phyloP scores from a whole-genome alignment of 2,888 invertebrate genomes.

The Embidobia sp. region DNA sequence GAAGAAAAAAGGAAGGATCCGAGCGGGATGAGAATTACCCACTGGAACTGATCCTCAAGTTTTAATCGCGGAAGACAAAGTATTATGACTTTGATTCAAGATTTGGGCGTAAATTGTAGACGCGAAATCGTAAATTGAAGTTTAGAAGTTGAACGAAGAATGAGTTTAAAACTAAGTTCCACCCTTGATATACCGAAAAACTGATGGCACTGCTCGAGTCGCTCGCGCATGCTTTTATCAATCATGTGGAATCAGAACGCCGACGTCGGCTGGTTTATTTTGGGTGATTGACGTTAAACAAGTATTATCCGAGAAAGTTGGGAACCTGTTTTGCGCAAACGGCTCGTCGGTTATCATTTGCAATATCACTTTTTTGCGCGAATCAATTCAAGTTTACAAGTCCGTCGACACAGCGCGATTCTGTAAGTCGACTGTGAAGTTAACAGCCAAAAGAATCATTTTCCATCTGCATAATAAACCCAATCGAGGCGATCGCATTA shows the following conservation, averaged over 20 bases:
- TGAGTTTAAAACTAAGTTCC: slow-evolving; percentile 44
- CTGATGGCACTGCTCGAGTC: slow-evolving; percentile 2
- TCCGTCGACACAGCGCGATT: slow-evolving; percentile 11
- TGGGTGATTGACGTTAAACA: no score
- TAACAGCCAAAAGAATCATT: slow-evolving; percentile 37
- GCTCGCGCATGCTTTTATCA: slow-evolving; percentile 2
- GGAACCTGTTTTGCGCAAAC: no score
- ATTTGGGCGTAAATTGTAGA: slow-evolving; percentile 45
- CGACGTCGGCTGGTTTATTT: no score
- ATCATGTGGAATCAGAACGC: no score
- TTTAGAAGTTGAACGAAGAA: slow-evolving; percentile 42
- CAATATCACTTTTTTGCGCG: background rate
- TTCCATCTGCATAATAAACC: slow-evolving; percentile 36
- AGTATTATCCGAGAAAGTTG: no score
- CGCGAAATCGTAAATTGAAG: slow-evolving; percentile 50
- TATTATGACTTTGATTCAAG: slow-evolving; percentile 52
- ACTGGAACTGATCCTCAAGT: slow-evolving; percentile 40
- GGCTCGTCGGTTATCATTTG: no score
- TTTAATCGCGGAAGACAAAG: slow-evolving; percentile 46
- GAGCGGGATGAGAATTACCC: slow-evolving; percentile 20
- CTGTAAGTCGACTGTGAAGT: slow-evolving; percentile 16
- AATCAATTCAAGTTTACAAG: background rate
- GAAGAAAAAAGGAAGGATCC: slow-evolving; percentile 32
- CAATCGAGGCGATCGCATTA: slow-evolving; percentile 38
- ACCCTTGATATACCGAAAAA: slow-evolving; percentile 15